Evolutionary conservation across 2,113 vertebrate species (phyloP).

Genomic region (Halichoeres trimaculatus): DNA sequence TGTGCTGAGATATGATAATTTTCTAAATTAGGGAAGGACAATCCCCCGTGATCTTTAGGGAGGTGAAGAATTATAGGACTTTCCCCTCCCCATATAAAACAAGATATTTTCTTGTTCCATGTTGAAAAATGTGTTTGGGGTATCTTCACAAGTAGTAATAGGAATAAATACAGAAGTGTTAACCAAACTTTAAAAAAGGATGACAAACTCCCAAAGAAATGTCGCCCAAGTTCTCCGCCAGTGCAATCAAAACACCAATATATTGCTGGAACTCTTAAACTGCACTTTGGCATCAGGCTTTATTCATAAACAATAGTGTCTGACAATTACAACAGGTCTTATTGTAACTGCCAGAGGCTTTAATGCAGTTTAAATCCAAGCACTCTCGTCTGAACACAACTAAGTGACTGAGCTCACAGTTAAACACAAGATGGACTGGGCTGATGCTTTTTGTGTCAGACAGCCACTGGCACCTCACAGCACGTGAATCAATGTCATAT

Average conservation of each 20-base stretch:
- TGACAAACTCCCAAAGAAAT: background rate
- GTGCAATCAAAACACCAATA: background rate
- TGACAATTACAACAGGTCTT: conserved; percentile 29
- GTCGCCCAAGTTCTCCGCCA: background rate
- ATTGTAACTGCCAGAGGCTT: conserved; percentile 18
- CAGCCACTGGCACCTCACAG: conserved; percentile 21
- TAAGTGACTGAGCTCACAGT: conserved; percentile 5
- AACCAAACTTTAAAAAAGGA: background rate
- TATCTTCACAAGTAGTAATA: no score
- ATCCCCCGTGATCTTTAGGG: no score
- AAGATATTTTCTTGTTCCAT: no score
- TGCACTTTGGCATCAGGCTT: no score
- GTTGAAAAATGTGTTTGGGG: no score
- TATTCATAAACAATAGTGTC: background rate
- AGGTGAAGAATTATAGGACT: no score
- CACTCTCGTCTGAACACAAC: no score
- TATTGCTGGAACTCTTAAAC: no score
- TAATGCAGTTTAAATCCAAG: conserved; percentile 3
- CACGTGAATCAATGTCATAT: conserved; percentile 46
- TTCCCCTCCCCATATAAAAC: no score
- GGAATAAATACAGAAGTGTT: no score
- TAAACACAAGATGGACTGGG: conserved; percentile 46
- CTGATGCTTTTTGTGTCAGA: conserved; percentile 43
- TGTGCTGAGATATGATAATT: no score
- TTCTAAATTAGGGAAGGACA: no score